phyloP scores from a whole-genome alignment of 2,888 invertebrate species.

The Acrocyrtus sp. region DNA sequence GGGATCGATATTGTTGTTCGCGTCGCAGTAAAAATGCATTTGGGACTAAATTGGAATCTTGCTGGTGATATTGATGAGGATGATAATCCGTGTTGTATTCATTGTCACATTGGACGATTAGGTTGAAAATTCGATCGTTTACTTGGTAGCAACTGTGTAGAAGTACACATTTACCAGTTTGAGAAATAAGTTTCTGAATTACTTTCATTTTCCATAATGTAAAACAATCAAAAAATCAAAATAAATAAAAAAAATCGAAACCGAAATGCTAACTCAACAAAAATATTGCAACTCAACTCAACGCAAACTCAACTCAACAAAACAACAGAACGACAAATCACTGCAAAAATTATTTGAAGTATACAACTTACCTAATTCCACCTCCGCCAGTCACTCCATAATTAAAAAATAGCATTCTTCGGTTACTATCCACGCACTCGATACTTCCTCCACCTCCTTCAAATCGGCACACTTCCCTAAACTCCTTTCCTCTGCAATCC shows the following conservation, averaged over 20 bases:
- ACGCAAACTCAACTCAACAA: too few relatives aligned
- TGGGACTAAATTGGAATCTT: too few relatives aligned
- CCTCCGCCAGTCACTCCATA: slow-evolving; percentile 1
- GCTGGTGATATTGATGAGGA: too few relatives aligned
- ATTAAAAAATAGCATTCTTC: slow-evolving; percentile 15
- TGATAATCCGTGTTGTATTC: too few relatives aligned
- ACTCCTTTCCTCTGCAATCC: slow-evolving; percentile 34
- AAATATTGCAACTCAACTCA: not conserved
- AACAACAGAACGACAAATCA: not conserved
- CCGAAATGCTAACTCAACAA: too few relatives aligned
- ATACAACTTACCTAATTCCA: not conserved
- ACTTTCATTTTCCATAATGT: too few relatives aligned
- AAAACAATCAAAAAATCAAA: not conserved
- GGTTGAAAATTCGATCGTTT: slow-evolving; percentile 17
- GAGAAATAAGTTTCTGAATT: too few relatives aligned
- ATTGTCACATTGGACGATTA: slow-evolving; percentile 19
- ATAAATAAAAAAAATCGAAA: not conserved
- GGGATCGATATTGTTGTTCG: too few relatives aligned
- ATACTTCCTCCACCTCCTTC: slow-evolving; percentile 6
- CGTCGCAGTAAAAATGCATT: too few relatives aligned
- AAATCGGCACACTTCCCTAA: slow-evolving; percentile 22
- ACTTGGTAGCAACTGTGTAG: slow-evolving; percentile 9
- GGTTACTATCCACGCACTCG: slow-evolving; percentile 20
- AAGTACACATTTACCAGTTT: too few relatives aligned
- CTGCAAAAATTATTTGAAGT: not conserved